Evolutionary conservation across 2,888 invertebrate species (phyloP).

Genomic region (Serrognathus titanus): DNA sequence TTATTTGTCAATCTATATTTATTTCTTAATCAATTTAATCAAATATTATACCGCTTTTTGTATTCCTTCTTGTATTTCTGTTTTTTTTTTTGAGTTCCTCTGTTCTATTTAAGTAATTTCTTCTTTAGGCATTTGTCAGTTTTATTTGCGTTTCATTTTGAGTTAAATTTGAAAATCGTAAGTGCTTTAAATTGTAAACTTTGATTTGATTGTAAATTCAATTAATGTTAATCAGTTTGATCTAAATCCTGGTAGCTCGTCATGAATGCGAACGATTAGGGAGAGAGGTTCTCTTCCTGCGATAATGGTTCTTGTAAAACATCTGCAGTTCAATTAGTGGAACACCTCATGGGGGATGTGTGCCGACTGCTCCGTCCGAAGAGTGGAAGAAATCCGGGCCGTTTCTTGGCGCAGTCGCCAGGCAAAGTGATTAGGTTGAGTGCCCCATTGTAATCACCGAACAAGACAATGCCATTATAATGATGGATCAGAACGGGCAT

Average conservation of each 20-base stretch:
- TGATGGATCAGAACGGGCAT: constrained; percentile 35
- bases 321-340: background rate
- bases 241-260: constrained; percentile 23
- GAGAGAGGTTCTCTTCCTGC: background rate
- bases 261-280: constrained; percentile 18
- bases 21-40: too few species aligned
- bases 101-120: too few species aligned
- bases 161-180: too few species aligned
- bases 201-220: constrained; percentile 47
- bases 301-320: too few species aligned
- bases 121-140: too few species aligned
- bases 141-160: too few species aligned
- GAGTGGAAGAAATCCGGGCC: background rate
- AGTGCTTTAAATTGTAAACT: constrained; percentile 35
- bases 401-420: constrained; percentile 11
- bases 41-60: too few species aligned
- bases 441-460: constrained; percentile 48
- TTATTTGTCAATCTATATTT: too few species aligned
- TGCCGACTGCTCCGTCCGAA: too few species aligned
- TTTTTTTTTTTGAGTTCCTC: too few species aligned
- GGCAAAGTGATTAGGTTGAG: constrained; percentile 41
- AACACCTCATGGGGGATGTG: background rate
- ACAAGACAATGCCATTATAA: constrained; percentile 51
- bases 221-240: constrained; percentile 43
- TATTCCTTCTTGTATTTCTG: too few species aligned